Percentiles rank a stretch among this genome's conserved stretches.
Conservation (phyloP, 1,140 invertebrate genomes). For the Euura saliciscinereae region DNA sequence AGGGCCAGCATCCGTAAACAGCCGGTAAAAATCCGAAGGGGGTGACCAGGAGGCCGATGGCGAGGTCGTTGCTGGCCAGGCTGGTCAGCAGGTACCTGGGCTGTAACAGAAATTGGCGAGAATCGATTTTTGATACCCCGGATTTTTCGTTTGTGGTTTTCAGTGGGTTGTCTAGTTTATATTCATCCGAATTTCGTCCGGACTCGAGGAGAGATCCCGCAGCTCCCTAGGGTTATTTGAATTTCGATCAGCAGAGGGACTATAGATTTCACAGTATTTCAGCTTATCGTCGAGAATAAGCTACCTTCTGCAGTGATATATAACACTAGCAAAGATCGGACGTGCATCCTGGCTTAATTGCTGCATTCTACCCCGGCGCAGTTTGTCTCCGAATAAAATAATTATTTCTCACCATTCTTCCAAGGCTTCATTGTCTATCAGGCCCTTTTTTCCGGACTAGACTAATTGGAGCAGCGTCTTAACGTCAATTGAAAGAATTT, state of each 20-base stretch:
- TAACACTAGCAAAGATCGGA: conserved; percentile 2
- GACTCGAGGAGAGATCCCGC: not conserved
- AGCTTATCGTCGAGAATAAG: not conserved
- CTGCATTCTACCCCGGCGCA: not conserved
- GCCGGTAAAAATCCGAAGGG: conserved; percentile 81
- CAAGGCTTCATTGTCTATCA: no score
- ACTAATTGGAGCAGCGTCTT: no score
- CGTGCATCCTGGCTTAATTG: conserved; percentile 1
- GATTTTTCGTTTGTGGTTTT: not conserved
- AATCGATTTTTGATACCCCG: not conserved
- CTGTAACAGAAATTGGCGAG: conserved; percentile 62
- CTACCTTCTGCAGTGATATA: not conserved
- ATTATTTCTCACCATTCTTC: no score
- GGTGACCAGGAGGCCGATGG: conserved; percentile 81
- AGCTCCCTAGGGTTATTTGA: not conserved
- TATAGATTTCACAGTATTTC: not conserved
- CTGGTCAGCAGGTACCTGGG: conserved; percentile 83
- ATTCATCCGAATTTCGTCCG: no score
- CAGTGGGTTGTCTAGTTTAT: no score
- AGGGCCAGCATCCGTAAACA: conserved; percentile 86
- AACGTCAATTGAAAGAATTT: no score
- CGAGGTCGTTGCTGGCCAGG: conserved; percentile 81
- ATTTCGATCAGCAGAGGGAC: not conserved
- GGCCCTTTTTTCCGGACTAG: no score
- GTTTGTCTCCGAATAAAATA: no score